These are phyloP conservation scores for Orthosia gracilis DNA, from an alignment of 2,888 invertebrate genomes.

Conservation along the genomic window DNA sequence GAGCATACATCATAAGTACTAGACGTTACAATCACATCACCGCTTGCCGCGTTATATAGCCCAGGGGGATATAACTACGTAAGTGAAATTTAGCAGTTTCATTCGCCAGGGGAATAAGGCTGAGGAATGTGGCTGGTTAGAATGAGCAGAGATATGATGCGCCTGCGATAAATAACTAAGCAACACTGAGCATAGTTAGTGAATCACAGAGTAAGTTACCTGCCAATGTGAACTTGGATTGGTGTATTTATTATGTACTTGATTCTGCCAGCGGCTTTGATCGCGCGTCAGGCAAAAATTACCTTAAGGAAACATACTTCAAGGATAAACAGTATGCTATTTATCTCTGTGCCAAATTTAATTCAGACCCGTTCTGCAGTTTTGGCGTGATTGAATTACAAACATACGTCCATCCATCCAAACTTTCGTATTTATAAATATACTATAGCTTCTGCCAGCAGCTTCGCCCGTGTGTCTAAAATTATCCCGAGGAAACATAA, in stretches of 20 bases:
- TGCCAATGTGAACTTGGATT: constrained; percentile 5
- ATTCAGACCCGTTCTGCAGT: too few relatives aligned
- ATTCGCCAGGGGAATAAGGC: constrained; percentile 22
- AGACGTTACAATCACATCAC: constrained; percentile 47
- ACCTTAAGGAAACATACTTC: too few relatives aligned
- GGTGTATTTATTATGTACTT: constrained; percentile 24
- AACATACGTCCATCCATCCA: too few relatives aligned
- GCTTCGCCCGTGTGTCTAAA: too few relatives aligned
- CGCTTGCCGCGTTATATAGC: constrained; percentile 50
- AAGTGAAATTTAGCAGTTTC: constrained; percentile 45
- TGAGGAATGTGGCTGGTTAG: constrained; percentile 16
- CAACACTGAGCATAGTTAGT: constrained; percentile 8
- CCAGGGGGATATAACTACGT: constrained; percentile 48
- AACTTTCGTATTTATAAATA: too few relatives aligned
- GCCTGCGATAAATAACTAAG: constrained; percentile 49
- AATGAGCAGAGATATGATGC: constrained; percentile 48
- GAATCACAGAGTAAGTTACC: constrained; percentile 42
- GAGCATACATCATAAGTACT: constrained; percentile 22
- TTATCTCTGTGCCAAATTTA: too few relatives aligned
- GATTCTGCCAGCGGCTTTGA: too few relatives aligned
- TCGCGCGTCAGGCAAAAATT: too few relatives aligned
- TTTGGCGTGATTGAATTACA: too few relatives aligned
- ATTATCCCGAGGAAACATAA: too few relatives aligned
- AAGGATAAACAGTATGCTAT: too few relatives aligned
- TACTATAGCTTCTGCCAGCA: too few relatives aligned